Percentiles rank a stretch among this genome's conserved stretches.
Evolutionary conservation across 2,113 vertebrate genomes (phyloP).

Genomic region (Malurus alboscapulatus): DNA sequence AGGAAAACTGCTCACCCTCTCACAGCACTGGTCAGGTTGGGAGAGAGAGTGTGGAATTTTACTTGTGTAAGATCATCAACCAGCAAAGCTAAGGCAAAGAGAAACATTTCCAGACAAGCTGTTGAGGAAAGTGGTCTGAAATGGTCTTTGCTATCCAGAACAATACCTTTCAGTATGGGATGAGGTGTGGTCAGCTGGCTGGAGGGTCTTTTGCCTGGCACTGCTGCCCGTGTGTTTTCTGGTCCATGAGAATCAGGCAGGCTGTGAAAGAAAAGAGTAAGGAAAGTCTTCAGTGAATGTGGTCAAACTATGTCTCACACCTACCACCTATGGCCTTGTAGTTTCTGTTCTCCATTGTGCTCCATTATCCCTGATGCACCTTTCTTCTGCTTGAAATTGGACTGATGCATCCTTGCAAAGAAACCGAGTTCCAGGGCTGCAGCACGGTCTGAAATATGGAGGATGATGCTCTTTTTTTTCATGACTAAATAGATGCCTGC

Average conservation of each 20-base stretch:
- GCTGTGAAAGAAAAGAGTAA: conserved; percentile 14
- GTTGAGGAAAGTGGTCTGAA: background rate
- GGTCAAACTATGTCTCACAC: background rate
- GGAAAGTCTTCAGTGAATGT: background rate
- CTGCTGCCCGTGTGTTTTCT: background rate
- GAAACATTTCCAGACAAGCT: background rate
- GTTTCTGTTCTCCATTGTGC: background rate
- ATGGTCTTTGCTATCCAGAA: background rate
- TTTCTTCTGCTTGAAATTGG: background rate
- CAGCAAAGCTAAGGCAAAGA: background rate
- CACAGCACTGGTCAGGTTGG: background rate
- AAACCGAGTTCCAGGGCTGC: background rate
- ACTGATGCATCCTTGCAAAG: background rate
- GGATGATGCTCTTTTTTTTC: background rate
- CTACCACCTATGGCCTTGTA: background rate
- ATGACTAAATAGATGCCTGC: background rate
- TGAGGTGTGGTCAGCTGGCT: conserved; percentile 62
- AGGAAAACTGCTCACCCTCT: background rate
- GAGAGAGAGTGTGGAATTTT: background rate
- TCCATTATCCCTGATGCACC: background rate
- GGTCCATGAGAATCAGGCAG: background rate
- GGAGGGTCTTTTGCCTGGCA: conserved; percentile 16
- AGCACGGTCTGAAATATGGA: background rate
- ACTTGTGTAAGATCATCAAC: background rate
- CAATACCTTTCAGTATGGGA: conserved; percentile 84